phyloP scores from a whole-genome alignment of 2,113 vertebrate genomes.

The Pseudopodoces humilis region DNA sequence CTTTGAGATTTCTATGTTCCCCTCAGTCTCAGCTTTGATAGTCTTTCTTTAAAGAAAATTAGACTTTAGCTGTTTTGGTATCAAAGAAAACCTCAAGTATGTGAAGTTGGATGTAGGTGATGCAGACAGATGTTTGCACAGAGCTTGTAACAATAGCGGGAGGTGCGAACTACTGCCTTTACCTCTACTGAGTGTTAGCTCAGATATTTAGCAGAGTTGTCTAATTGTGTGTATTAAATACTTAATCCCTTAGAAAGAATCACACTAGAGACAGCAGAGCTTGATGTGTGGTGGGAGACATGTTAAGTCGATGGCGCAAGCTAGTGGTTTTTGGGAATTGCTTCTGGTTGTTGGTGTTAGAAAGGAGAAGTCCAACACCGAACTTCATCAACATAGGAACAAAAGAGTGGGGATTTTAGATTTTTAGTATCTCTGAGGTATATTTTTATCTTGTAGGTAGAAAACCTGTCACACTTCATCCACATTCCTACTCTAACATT shows the following conservation, averaged over 20 bases:
- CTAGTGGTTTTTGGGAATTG: neutral
- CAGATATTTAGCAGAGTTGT: neutral
- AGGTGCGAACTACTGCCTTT: neutral
- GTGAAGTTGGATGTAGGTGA: neutral
- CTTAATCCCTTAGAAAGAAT: neutral
- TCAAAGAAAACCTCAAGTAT: conserved; percentile 31
- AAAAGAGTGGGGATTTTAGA: neutral
- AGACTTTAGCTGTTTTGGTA: neutral
- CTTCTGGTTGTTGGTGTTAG: neutral
- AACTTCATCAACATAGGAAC: neutral
- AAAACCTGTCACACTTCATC: neutral
- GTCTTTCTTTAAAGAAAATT: neutral
- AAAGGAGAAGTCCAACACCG: neutral
- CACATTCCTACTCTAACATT: neutral
- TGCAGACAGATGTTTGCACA: neutral
- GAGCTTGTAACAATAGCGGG: neutral
- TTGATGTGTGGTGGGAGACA: neutral
- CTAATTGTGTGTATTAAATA: neutral
- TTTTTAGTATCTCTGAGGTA: neutral
- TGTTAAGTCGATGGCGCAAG: neutral
- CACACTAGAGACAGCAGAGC: neutral
- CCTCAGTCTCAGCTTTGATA: neutral
- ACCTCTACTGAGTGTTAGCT: neutral
- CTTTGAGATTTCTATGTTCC: neutral
- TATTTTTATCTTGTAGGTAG: neutral